A percentile compares a stretch with the other conserved stretches of the same genome.
Evolutionary conservation across 2,888 invertebrate genomes (phyloP).

Genomic region (Xylota segnis): DNA sequence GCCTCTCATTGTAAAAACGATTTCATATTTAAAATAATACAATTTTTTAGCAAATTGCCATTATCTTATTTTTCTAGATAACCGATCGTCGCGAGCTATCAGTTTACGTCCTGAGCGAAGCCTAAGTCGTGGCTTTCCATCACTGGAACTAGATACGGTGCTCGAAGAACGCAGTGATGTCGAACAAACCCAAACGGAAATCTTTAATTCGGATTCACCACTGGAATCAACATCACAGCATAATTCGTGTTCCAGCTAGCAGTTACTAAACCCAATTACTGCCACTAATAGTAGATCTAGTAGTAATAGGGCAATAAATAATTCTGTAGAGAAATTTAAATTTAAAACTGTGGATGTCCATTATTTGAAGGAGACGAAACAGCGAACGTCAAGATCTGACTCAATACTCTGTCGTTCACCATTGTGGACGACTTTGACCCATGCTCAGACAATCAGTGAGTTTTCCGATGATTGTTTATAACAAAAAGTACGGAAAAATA

Average conservation of each 20-base stretch:
- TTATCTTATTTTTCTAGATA: slow-evolving; percentile 81
- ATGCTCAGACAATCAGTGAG: slow-evolving; percentile 87
- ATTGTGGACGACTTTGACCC: slow-evolving; percentile 92
- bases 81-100: slow-evolving; percentile 87
- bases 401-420: slow-evolving; percentile 88
- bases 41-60: slow-evolving; percentile 6
- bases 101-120: slow-evolving; percentile 88
- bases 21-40: neutral
- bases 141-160: slow-evolving; percentile 92
- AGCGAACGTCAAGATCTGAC: slow-evolving; percentile 72
- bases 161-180: slow-evolving; percentile 93
- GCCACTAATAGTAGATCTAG: slow-evolving; percentile 47
- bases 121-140: slow-evolving; percentile 90
- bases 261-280: slow-evolving; percentile 79
- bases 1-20: neutral
- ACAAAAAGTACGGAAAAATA: slow-evolving; percentile 7
- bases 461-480: slow-evolving; percentile 78
- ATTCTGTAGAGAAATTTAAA: slow-evolving; percentile 46
- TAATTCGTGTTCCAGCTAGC: slow-evolving; percentile 82
- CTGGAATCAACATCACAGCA: slow-evolving; percentile 82
- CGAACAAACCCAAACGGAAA: slow-evolving; percentile 88
- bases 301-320: slow-evolving; percentile 27
- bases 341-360: slow-evolving; percentile 50
- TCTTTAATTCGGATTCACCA: slow-evolving; percentile 83
- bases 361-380: slow-evolving; percentile 43